phyloP scores from a whole-genome alignment of 2,888 invertebrate genomes.

The Cyclophora punctaria region DNA sequence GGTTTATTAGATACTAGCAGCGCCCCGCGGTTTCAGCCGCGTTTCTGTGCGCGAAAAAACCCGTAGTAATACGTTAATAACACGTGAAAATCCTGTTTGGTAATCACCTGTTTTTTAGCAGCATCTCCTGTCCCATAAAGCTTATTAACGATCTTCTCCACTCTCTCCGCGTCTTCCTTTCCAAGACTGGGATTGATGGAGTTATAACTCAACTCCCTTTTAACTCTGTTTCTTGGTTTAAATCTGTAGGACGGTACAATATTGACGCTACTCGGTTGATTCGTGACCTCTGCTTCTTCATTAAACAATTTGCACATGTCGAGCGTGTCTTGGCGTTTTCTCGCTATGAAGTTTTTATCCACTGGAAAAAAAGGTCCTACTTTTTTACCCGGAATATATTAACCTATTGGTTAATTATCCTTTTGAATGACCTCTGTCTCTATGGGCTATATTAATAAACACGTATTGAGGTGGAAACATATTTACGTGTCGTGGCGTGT shows the following conservation, averaged over 20 bases:
- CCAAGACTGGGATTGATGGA: constrained; percentile 1
- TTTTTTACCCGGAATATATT: no score
- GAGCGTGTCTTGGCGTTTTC: constrained; percentile 53
- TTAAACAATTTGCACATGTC: constrained; percentile 58
- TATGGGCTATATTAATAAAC: no score
- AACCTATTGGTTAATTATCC: no score
- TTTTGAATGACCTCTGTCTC: no score
- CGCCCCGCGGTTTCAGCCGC: no score
- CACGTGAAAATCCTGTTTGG: no score
- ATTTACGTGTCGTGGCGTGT: no score
- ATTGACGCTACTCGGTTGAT: constrained; percentile 8
- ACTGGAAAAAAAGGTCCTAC: constrained; percentile 25
- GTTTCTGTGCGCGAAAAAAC: no score
- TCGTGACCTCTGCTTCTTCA: constrained; percentile 30
- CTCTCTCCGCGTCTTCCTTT: constrained; percentile 29
- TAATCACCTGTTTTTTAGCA: constrained; percentile 2
- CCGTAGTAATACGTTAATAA: no score
- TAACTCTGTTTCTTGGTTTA: constrained; percentile 23
- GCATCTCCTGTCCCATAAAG: constrained; percentile 50
- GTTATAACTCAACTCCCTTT: neutral
- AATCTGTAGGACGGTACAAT: no score
- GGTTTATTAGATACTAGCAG: no score
- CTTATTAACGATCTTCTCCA: constrained; percentile 52
- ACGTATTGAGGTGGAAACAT: no score
- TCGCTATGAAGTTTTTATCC: constrained; percentile 45